phyloP scores from a whole-genome alignment of 2,113 vertebrate species.

The Chaetops frenatus region DNA sequence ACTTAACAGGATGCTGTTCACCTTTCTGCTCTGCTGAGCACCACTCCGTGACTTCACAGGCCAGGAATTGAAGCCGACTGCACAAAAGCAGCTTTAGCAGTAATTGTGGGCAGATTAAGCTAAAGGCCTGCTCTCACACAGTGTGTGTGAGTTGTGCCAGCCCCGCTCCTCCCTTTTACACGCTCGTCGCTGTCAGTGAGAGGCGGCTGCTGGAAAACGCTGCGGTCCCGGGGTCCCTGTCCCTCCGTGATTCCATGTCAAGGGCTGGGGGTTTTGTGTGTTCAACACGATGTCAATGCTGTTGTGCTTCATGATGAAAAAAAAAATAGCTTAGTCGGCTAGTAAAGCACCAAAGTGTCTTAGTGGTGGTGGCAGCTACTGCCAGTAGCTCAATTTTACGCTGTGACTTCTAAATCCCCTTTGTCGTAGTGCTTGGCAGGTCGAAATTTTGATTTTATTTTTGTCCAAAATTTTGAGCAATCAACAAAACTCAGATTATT shows the following conservation, averaged over 20 bases:
- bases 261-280: neutral
- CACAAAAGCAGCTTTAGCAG: constrained; percentile 40
- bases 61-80: constrained; percentile 16
- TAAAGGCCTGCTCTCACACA: neutral
- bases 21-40: constrained; percentile 67
- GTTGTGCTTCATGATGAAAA: neutral
- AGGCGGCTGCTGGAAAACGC: neutral
- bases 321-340: neutral
- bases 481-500: neutral
- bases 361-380: neutral
- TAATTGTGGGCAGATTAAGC: constrained; percentile 30
- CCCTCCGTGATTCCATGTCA: neutral
- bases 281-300: neutral
- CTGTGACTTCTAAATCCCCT: neutral
- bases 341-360: neutral
- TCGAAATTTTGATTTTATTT: neutral
- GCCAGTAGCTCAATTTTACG: neutral
- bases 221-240: neutral
- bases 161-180: neutral
- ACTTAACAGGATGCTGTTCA: neutral
- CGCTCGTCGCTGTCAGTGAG: neutral
- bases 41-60: constrained; percentile 51
- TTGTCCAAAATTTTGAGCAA: neutral
- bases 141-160: neutral
- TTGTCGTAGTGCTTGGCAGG: neutral